phyloP scores from a whole-genome alignment of 1,140 invertebrate species.

The Tenebrio molitor region DNA sequence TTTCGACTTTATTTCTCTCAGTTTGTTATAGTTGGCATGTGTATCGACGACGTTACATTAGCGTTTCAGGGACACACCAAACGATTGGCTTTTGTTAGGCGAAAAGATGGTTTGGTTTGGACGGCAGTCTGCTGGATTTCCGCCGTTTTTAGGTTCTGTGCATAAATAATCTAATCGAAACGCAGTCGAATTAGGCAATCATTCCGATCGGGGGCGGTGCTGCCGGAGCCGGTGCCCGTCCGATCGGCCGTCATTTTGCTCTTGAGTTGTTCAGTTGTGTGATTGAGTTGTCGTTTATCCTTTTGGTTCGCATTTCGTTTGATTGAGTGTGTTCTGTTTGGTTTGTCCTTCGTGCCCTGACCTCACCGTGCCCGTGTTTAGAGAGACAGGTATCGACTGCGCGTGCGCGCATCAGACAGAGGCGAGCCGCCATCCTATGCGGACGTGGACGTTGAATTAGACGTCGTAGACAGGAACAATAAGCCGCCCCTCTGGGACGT shows the following conservation, averaged over 20 bases:
- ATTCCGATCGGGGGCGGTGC: no score
- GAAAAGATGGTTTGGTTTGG: background rate
- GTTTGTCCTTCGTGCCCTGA: conserved; percentile 64
- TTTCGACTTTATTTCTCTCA: background rate
- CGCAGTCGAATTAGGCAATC: conserved; percentile 20
- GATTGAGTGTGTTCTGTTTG: conserved; percentile 63
- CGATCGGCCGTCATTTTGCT: conserved; percentile 19
- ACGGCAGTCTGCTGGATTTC: background rate
- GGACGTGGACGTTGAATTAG: conserved; percentile 96
- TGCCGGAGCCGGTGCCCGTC: no score
- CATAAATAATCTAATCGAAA: conserved; percentile 42
- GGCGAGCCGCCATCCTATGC: conserved; percentile 89
- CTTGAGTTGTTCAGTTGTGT: conserved; percentile 61
- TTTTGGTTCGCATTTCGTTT: conserved; percentile 55
- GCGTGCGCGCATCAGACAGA: conserved; percentile 93
- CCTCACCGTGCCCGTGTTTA: conserved; percentile 70
- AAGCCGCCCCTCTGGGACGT: conserved; percentile 96
- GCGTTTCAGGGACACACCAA: conserved; percentile 4
- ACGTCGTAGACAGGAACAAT: conserved; percentile 98
- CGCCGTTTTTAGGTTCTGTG: background rate
- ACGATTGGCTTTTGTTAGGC: background rate
- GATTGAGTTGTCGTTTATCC: conserved; percentile 61
- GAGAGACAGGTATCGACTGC: conserved; percentile 94
- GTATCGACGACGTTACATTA: background rate
- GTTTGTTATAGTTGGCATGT: conserved; percentile 6